Conservation (phyloP, 1,140 invertebrate genomes). For the Bombus fervidus region DNA sequence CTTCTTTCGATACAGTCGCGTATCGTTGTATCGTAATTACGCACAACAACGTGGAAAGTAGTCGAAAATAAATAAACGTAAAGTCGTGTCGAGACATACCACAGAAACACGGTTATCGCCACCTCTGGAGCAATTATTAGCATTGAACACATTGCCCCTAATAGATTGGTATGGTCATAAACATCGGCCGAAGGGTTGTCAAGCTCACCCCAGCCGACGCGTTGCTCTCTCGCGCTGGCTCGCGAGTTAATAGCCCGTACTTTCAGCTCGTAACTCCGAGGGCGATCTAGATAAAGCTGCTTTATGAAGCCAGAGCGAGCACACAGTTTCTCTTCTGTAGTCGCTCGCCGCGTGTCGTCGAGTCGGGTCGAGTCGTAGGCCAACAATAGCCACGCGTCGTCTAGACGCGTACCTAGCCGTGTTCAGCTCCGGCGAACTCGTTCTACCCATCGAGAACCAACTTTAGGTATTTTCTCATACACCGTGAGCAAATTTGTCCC, state of each 20-base stretch:
- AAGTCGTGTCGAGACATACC: neutral
- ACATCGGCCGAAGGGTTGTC: conserved; percentile 48
- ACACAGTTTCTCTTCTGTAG: conserved; percentile 36
- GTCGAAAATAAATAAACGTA: neutral
- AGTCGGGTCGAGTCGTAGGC: too few species aligned
- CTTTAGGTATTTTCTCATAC: conserved; percentile 9
- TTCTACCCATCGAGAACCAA: neutral
- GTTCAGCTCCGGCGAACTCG: neutral
- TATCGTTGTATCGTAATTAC: too few species aligned
- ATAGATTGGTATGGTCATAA: conserved; percentile 30
- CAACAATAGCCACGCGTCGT: neutral
- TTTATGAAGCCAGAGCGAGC: conserved; percentile 64
- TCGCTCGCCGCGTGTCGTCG: conserved; percentile 25
- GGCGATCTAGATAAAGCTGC: conserved; percentile 70
- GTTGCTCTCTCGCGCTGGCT: conserved; percentile 36
- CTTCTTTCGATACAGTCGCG: too few species aligned
- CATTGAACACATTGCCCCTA: conserved; percentile 36
- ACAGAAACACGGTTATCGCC: neutral
- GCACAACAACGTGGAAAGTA: too few species aligned
- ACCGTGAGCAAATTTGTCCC: neutral
- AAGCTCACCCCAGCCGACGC: conserved; percentile 11
- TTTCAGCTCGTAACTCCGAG: conserved; percentile 63
- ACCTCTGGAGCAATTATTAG: conserved; percentile 16
- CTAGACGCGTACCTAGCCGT: too few species aligned
- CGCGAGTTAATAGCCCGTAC: conserved; percentile 70